phyloP scores from a whole-genome alignment of 2,113 vertebrate genomes.

The zebrafish (Danio rerio) region DNA sequence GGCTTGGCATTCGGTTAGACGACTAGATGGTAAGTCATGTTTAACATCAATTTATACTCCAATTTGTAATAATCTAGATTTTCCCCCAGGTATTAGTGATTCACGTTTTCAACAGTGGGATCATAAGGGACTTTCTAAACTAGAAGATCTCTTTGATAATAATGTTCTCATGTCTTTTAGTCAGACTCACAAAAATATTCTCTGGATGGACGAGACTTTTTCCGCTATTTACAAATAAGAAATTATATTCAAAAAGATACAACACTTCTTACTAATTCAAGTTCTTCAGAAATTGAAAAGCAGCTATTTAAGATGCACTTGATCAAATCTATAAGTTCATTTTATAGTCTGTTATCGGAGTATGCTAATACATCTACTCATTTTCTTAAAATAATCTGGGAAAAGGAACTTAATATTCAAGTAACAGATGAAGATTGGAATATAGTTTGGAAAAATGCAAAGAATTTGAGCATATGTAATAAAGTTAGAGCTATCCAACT shows the following conservation, averaged over 20 bases:
- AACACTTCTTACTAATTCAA: background rate
- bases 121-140: background rate
- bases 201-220: background rate
- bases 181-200: background rate
- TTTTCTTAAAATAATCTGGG: background rate
- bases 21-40: background rate
- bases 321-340: background rate
- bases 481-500: background rate
- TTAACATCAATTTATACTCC: conserved; percentile 9
- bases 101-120: background rate
- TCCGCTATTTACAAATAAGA: conserved; percentile 35
- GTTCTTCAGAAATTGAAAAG: background rate
- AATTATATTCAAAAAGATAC: conserved; percentile 15
- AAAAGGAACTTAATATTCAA: background rate
- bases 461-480: background rate
- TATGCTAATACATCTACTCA: background rate
- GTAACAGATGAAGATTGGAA: background rate
- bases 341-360: background rate
- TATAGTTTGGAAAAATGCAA: background rate
- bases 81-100: background rate
- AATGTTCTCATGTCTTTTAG: background rate
- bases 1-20: background rate
- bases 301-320: background rate
- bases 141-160: background rate
- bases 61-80: background rate